Conservation (phyloP, 2,888 invertebrate genomes). For the Microplitis manilae region DNA sequence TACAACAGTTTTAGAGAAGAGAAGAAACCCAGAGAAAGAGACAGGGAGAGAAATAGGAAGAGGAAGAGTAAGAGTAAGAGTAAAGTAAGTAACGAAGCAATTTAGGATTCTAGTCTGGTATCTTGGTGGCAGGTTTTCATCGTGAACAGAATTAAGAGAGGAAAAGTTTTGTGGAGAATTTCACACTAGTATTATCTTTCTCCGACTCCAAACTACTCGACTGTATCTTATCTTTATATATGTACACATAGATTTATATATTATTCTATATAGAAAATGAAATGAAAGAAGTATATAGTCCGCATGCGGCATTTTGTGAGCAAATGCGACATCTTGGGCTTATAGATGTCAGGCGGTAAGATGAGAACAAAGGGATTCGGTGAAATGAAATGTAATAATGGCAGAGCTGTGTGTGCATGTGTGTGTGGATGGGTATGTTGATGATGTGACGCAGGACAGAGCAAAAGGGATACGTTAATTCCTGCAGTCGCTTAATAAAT, state of each 20-base stretch:
- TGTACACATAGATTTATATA: not conserved
- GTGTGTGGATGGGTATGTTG: not conserved
- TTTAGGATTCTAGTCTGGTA: slow-evolving; percentile 27
- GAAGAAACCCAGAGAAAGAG: not conserved
- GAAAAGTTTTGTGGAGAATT: slow-evolving; percentile 3
- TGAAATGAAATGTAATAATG: slow-evolving; percentile 18
- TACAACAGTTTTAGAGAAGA: not conserved
- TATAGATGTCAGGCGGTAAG: not conserved
- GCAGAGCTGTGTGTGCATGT: not conserved
- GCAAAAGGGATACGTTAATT: slow-evolving; percentile 21
- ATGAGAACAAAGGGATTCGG: slow-evolving; percentile 15
- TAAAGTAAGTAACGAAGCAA: slow-evolving; percentile 22
- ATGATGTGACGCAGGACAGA: not conserved
- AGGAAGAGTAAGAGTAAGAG: not conserved
- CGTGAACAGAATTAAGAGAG: slow-evolving; percentile 26
- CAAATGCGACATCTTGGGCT: not conserved
- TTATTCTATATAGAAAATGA: not conserved
- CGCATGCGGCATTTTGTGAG: too few relatives aligned
- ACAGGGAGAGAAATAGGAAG: not conserved
- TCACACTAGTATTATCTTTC: slow-evolving; percentile 13
- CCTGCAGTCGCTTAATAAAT: slow-evolving; percentile 30
- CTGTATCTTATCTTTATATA: not conserved
- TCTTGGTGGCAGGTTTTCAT: not conserved
- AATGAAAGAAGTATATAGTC: not conserved
- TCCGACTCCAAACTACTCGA: not conserved